phyloP scores from a whole-genome alignment of 2,113 vertebrate genomes.

The Stegastes partitus region DNA sequence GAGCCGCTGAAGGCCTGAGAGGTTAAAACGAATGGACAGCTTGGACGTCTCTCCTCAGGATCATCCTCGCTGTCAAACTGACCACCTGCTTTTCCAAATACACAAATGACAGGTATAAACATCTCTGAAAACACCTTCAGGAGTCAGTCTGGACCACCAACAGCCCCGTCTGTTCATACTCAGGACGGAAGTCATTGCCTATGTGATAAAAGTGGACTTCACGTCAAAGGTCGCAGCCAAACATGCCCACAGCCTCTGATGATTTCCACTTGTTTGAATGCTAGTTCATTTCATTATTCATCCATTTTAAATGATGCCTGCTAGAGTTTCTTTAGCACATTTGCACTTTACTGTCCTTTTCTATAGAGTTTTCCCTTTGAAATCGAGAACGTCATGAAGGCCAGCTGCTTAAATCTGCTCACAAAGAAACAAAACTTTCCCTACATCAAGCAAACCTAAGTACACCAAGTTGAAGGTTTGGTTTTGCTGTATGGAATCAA shows the following conservation, averaged over 20 bases:
- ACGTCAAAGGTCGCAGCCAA: slow-evolving; percentile 12
- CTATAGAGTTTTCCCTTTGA: not conserved
- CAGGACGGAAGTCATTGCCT: not conserved
- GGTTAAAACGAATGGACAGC: slow-evolving; percentile 52
- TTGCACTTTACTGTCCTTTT: slow-evolving; percentile 19
- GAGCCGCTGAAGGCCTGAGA: not conserved
- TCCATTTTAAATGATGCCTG: not conserved
- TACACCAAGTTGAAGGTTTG: not conserved
- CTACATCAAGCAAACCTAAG: too few species aligned
- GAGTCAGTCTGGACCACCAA: slow-evolving; percentile 3
- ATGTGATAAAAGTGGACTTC: slow-evolving; percentile 20
- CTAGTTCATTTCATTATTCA: not conserved
- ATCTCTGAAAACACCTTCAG: slow-evolving; percentile 31
- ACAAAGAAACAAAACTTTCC: not conserved
- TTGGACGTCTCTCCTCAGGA: slow-evolving; percentile 22
- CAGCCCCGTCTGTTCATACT: not conserved
- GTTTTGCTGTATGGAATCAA: not conserved
- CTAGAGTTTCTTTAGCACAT: slow-evolving; percentile 13
- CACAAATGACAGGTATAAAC: slow-evolving; percentile 55
- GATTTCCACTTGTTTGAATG: slow-evolving; percentile 15
- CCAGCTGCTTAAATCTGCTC: not conserved
- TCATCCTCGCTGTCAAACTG: slow-evolving; percentile 46
- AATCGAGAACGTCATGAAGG: not conserved
- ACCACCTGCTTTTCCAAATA: slow-evolving; percentile 56
- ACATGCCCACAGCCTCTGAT: not conserved